Evolutionary conservation across 2,888 invertebrate genomes (phyloP), one percentile per base, ranked within the genome.

Genomic region (Agriotes lineatus): DNA sequence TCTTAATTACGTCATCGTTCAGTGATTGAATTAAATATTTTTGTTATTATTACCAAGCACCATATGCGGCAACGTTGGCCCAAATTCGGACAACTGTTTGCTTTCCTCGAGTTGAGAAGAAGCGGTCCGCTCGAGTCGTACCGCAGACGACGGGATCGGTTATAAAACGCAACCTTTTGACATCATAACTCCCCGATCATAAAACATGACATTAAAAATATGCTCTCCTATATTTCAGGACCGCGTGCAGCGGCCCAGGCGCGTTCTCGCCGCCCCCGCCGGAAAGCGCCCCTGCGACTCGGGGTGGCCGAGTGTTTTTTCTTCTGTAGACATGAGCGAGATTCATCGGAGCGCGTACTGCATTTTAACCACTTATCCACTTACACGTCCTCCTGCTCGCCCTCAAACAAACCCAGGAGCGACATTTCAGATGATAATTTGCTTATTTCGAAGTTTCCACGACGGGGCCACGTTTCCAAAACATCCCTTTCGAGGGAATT

Each of bases 361-460:
- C 81, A 82, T 82, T 82, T 82, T 82, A 81, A 82, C 82, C 82
- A 82, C 82, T 82, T 83, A 83, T 83, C 81, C 81, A 81, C 81
- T 81, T 80, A 80, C 74, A 71, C 66, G 62, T 62, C 64, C 62
- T 69, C 61, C 68, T 57, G 25, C 69, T 69, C 64, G 54, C 63
- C 68, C 63, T 64, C 59, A 56, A 68, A 63, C 58, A 54, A 59
- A 54, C 62, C 63, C 68, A 30, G 1, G n/a, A 12, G 37, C 16
- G 39, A 18, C 16, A 37, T 61, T 50, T 61, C 50, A 50, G 52
- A 61, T 50, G 61, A 50, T 61, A 61, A 50, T 60, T 60, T 57
- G 22, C 57, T 45, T 60, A 60, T 50, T 18, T 18, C 1, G 5
- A 16, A 14, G 2, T 42, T 9, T 42, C 5, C 9, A 7, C 9